Percentiles rank a stretch among this genome's conserved stretches.
Conservation (phyloP, 1,140 invertebrate species). For the Pogonomyrmex californicus region DNA sequence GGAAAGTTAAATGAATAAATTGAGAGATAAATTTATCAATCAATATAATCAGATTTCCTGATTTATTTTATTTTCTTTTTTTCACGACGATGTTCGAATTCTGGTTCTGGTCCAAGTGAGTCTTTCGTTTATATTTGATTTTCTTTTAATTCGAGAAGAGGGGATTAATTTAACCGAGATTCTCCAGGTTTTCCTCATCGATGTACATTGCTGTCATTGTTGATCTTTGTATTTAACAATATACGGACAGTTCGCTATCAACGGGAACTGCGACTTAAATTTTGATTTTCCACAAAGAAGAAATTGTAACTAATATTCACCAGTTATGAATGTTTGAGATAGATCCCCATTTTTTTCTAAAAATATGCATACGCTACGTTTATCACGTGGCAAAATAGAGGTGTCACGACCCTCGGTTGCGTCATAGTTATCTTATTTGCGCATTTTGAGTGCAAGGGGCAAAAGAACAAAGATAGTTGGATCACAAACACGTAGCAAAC, state of each 20-base stretch:
- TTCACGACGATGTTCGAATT: background rate
- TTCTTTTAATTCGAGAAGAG: background rate
- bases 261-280: slow-evolving; percentile 34
- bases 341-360: background rate
- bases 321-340: background rate
- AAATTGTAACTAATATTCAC: slow-evolving; percentile 26
- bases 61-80: slow-evolving; percentile 36
- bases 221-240: slow-evolving; percentile 7
- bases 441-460: slow-evolving; percentile 3
- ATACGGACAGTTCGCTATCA: background rate
- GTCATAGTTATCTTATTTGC: slow-evolving; percentile 26
- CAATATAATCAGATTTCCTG: background rate
- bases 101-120: background rate
- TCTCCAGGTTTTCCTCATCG: background rate
- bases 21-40: background rate
- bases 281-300: background rate
- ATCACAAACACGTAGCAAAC: slow-evolving; percentile 71
- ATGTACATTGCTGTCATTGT: background rate
- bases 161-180: too few relatives aligned
- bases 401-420: slow-evolving; percentile 68
- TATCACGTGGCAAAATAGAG: slow-evolving; percentile 58
- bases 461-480: background rate
- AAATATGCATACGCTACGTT: slow-evolving; percentile 18
- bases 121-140: slow-evolving; percentile 15
- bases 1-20: background rate